A percentile compares a stretch with the other conserved stretches of the same genome.
Conservation (phyloP, 2,797 vertebrate genomes). For the Poliocrania exsul region DNA sequence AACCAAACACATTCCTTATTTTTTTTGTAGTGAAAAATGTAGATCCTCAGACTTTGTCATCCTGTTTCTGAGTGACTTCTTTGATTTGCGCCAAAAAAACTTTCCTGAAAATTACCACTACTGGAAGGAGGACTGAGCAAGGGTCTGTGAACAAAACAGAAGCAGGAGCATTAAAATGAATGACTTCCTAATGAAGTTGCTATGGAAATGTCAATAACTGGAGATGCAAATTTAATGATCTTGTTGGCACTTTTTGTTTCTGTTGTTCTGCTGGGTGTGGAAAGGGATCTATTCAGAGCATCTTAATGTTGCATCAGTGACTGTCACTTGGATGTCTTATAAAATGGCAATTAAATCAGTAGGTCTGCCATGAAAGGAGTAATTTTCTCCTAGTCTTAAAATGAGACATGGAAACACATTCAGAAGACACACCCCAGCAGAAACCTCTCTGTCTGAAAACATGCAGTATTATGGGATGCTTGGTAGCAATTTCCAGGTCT, state of each 20-base stretch:
- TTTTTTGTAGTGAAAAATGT: background rate
- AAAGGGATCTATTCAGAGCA: background rate
- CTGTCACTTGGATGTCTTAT: background rate
- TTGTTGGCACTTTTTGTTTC: background rate
- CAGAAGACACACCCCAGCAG: background rate
- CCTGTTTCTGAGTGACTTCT: background rate
- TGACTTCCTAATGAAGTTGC: background rate
- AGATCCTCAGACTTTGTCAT: background rate
- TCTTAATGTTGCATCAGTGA: background rate
- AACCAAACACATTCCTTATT: background rate
- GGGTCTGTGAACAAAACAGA: background rate
- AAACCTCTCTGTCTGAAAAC: background rate
- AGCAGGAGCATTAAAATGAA: background rate
- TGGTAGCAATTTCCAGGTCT: background rate
- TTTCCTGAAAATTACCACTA: background rate
- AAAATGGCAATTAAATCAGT: conserved; percentile 1
- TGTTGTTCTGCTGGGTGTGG: background rate
- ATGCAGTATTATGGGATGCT: background rate
- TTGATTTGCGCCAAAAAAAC: background rate
- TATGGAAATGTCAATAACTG: conserved; percentile 18
- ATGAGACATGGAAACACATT: background rate
- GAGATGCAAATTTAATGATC: background rate
- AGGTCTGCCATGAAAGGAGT: background rate
- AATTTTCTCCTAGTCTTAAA: conserved; percentile 10
- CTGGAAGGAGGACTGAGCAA: background rate